Evolutionary conservation across 2,113 vertebrate species (phyloP).

Genomic region (Ptilorrhoa leucosticta): DNA sequence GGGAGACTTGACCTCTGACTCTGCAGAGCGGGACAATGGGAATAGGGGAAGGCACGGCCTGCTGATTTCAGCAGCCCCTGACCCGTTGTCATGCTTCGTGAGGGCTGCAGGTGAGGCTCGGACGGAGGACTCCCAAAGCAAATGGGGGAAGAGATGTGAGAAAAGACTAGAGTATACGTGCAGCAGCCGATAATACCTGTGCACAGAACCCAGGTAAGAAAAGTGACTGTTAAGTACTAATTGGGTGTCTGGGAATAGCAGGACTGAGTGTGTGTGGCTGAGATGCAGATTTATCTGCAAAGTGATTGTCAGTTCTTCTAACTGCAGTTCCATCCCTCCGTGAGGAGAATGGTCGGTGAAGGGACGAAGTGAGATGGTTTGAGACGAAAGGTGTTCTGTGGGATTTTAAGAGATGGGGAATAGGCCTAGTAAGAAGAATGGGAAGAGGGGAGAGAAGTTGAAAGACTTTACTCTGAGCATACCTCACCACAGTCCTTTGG

Average conservation of each 20-base stretch:
- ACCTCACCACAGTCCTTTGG: not conserved
- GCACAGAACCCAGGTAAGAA: not conserved
- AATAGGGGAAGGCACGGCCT: not conserved
- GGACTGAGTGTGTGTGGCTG: not conserved
- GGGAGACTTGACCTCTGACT: not conserved
- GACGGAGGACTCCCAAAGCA: not conserved
- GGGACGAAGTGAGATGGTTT: not conserved
- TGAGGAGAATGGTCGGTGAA: not conserved
- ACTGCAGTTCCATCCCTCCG: not conserved
- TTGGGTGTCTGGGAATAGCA: not conserved
- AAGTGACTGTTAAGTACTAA: not conserved
- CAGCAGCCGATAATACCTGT: not conserved
- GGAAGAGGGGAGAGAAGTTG: not conserved
- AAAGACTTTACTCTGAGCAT: not conserved
- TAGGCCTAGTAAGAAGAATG: not conserved
- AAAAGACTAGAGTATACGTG: not conserved
- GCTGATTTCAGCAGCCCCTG: not conserved
- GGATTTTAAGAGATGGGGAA: not conserved
- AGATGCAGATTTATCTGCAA: not conserved
- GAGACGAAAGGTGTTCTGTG: not conserved
- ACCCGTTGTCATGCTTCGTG: not conserved
- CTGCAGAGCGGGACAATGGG: rapidly evolving
- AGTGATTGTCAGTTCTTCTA: not conserved
- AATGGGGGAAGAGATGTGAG: not conserved
- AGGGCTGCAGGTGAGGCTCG: not conserved